Percentiles rank a stretch among this genome's conserved stretches.
phyloP scores from a whole-genome alignment of 30 jellyfish, hydroid and myxozoan species.

The Cassiopea andromeda region DNA sequence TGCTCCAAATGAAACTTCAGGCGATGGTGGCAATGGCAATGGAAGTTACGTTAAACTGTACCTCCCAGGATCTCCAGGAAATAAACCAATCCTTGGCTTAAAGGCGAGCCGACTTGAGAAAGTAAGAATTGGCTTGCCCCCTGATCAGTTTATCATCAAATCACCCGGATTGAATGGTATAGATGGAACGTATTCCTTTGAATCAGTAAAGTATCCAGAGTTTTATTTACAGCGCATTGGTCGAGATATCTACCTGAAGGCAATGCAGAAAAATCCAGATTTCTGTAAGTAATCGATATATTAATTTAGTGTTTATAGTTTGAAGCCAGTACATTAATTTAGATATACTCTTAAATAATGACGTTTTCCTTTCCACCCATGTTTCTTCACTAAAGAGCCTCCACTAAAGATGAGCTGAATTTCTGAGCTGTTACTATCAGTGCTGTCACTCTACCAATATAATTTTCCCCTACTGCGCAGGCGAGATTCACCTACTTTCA shows the following conservation, averaged over 20 bases:
- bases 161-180: constrained; percentile 79
- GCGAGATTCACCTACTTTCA: too few relatives aligned
- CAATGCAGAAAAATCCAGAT: constrained; percentile 59
- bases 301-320: too few relatives aligned
- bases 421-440: too few relatives aligned
- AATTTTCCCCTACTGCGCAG: too few relatives aligned
- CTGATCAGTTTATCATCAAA: constrained; percentile 68
- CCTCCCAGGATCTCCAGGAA: constrained; percentile 78
- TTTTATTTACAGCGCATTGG: constrained; percentile 68
- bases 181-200: constrained; percentile 68
- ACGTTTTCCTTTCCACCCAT: too few relatives aligned
- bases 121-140: constrained; percentile 68
- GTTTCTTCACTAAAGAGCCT: too few relatives aligned
- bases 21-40: constrained; percentile 23
- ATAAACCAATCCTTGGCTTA: constrained; percentile 70
- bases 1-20: constrained; percentile 2
- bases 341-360: too few relatives aligned
- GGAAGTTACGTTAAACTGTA: constrained; percentile 58
- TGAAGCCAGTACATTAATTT: too few relatives aligned
- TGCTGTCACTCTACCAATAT: too few relatives aligned
- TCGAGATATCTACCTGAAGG: constrained; percentile 67
- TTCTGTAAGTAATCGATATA: constrained; percentile 49
- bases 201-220: constrained; percentile 66
- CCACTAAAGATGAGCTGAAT: too few relatives aligned
- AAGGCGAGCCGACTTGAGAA: constrained; percentile 56